Evolutionary conservation across 1,140 invertebrate species (phyloP), one percentile per base, ranked within the genome.

Genomic region (Pseudomyrmex cubaensis): DNA sequence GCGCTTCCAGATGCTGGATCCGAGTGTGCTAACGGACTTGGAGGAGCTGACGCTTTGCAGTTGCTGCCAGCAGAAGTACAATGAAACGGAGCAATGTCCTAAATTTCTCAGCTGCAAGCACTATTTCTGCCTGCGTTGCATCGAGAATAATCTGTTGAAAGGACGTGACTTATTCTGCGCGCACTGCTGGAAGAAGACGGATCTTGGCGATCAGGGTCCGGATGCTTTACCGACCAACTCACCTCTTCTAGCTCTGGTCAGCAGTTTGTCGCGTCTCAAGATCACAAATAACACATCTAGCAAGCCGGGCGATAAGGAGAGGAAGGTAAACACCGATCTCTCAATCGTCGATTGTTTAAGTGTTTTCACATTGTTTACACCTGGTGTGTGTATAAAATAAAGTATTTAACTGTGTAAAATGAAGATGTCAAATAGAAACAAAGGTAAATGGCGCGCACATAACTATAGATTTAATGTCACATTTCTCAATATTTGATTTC

Each of bases 91-190:
- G 85, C 95, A 96, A 90, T 95, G 95, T 83, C 97, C 97, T 59
- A 97, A 97, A 92, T 94, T 97, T 91, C 95, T 97, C 69, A 95
- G 95, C 62, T 97, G 97, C 94, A 96, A 96, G 90, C 97, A 97
- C 91, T 96, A 96, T 91, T 97, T 97, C 92, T 97, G 97, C 90
- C 94, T 97, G 85, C 95, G 96, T 77, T 97, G 97, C 92, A 95
- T 97, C 88, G 95, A 96, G 75, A 95, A 95, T 76, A 95, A 95
- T 85, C 93, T 96, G 86, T 94, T 95, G 22, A 96, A 95, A 88
- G 96, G 95, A 50, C 94, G 95, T 64, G 96, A 96, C 85, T 93
- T 97, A 64, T 95, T 95, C 88, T 97, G 97, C 88, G 95, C 95
- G 17, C 95, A 96, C 89, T 97, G 96, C 89, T 96, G 96, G 95